Evolutionary conservation across 2,113 vertebrate genomes (phyloP), one percentile per base, ranked within the genome.

Genomic region (Glaucomys volans): DNA sequence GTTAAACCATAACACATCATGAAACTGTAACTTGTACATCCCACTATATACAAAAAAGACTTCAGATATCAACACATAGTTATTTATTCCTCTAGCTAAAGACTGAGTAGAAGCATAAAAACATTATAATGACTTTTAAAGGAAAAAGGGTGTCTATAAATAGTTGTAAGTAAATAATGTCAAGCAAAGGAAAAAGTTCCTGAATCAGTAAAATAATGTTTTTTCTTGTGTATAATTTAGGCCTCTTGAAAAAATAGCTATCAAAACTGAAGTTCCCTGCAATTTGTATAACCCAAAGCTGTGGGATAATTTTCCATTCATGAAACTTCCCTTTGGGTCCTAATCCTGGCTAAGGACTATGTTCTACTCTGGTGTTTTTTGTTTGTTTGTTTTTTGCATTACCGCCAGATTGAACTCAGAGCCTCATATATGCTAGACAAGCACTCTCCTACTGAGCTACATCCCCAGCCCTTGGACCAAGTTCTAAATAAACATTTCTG

Each of bases 71-170:
- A 91, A 75, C 30, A 93, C 30, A 57, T 11, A 37, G 62, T 77
- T 71, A 86, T 42, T 26, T 30, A 82, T 82, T 96, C 18, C 69
- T 94, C 52, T 88, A 80, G 32, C n/a, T 71, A 74, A 87, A 91
- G 50, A 69, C 35, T 80, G 37, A 87, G 18, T 13, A 80, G 3
- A 94, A 86, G 47, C 59, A 94, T 86, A 69, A 94, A 80, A 89
- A 79, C 4, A 87, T 81, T 59, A 82, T 9, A 24, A 37, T 50
- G 57, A 80, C 37, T 86, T 86, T 72, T 82, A 86, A 92, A 94
- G 16, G 16, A 95, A 97, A 93, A 82, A 3, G 12, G 66, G n/a
- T 37, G 44, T 66, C 32, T 32, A 37, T 47, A 87, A 77, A 32
- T 77, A 87, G 74, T 59, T 72, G n/a, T 9, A 7, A 86, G 42